Evolutionary conservation across 2,113 vertebrate species (phyloP).

Genomic region (Oceanodroma tethys): DNA sequence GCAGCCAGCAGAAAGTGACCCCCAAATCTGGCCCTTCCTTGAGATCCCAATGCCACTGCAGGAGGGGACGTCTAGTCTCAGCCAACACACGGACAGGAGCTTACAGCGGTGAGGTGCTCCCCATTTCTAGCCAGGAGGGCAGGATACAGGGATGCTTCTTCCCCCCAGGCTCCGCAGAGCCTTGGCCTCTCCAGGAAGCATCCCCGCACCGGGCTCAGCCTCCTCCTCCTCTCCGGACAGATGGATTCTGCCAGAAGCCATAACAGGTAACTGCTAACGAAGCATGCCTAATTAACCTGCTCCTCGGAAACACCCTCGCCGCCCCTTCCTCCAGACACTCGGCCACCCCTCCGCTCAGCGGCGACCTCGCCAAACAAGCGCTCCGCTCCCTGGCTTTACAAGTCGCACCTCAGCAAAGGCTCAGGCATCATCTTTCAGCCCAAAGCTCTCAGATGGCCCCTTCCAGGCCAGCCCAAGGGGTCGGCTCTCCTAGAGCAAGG

Average conservation of each 20-base stretch:
- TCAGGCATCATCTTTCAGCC: neutral
- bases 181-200: neutral
- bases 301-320: neutral
- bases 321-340: neutral
- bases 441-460: neutral
- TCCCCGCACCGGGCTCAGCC: neutral
- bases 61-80: neutral
- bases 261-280: neutral
- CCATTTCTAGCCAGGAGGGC: neutral
- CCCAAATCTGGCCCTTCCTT: neutral
- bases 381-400: neutral
- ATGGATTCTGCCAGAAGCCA: neutral
- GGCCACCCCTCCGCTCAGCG: rapidly evolving
- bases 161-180: neutral
- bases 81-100: neutral
- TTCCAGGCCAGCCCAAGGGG: neutral
- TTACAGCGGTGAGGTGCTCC: rapidly evolving
- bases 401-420: neutral
- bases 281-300: neutral
- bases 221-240: neutral
- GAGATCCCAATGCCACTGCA: rapidly evolving
- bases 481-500: neutral
- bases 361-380: neutral
- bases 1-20: neutral
- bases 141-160: neutral